Evolutionary conservation across 1,140 invertebrate genomes (phyloP).

Genomic region (Steinernema khuongi): DNA sequence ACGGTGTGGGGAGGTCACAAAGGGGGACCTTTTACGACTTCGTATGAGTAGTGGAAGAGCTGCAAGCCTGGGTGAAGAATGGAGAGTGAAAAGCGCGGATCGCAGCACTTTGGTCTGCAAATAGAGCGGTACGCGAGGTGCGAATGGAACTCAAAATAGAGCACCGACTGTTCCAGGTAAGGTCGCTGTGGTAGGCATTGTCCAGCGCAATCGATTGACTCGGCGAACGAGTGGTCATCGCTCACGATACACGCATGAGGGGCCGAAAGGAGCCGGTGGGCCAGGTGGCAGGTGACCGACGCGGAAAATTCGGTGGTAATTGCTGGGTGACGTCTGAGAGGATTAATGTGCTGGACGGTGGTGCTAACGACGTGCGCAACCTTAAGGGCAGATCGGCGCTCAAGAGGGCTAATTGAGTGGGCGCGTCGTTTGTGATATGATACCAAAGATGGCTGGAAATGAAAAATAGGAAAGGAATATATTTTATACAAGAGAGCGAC

Average conservation of each 20-base stretch:
- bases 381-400: too few relatives aligned
- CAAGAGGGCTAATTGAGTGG: too few relatives aligned
- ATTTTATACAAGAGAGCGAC: too few relatives aligned
- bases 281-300: slow-evolving; percentile 13
- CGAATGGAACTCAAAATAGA: too few relatives aligned
- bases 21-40: slow-evolving; percentile 3
- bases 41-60: too few relatives aligned
- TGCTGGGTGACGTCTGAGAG: not conserved
- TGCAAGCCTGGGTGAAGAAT: not conserved
- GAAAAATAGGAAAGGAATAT: not conserved
- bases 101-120: not conserved
- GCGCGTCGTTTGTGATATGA: too few relatives aligned
- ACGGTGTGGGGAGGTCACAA: too few relatives aligned
- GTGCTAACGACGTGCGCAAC: too few relatives aligned
- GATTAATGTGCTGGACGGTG: not conserved
- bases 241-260: not conserved
- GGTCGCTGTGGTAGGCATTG: not conserved
- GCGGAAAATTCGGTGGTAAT: too few relatives aligned
- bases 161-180: slow-evolving; percentile 1
- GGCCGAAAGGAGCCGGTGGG: not conserved
- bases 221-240: not conserved
- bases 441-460: not conserved
- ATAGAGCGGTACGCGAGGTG: not conserved
- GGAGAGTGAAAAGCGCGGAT: not conserved
- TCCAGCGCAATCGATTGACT: too few relatives aligned